Evolutionary conservation across 2,888 invertebrate species (phyloP), one percentile per base, ranked within the genome.

Genomic region (Caenorhabditis sp.): DNA sequence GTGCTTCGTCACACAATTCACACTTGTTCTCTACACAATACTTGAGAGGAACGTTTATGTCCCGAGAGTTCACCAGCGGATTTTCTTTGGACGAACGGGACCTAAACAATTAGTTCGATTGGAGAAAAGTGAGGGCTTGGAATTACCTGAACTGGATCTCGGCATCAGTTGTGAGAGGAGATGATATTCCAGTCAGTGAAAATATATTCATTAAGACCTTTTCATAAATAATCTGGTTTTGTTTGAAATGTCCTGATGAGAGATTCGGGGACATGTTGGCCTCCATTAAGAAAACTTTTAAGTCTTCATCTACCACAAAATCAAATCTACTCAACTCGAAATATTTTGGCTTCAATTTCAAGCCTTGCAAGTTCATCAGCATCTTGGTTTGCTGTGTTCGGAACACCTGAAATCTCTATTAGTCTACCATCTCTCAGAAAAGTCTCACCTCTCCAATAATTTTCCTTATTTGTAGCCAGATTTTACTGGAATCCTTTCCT

Each of bases 261-360:
- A 98, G 94, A 94, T 98, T 98, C 0, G 98, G 98, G 16, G 97
- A 97, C 98, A 98, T 98, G 92, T 98, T 98, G 0, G 96, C 97
- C 94, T 98, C 98, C 94, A 98, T 95, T 7, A 97, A 94, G 90
- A 95, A 95, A 0, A 97, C 96, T 64, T 95, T 95, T 0, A 98
- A 92, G 72, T 96, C 94, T 87, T 96, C 95, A 92, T 98, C 97
- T 2, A 98, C 93, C 0, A 97, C 95, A 92, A 98, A 95, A 93
- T 98, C 98, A 92, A 98, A 96, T 38, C 98, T 95, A 93, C 97
- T 95, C 94, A 98, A 94, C 93, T 98, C 98, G 93, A 98, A 98
- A 93, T 97, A 98, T 79, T 82, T 80, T 0, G 86, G 80, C 10
- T 76, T 80, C 10, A 84, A 73, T 35, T 80, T 51, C 28, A 58